Evolutionary conservation across 2,888 invertebrate genomes (phyloP), one percentile per base, ranked within the genome.

Genomic region (Drosophila gaucha): DNA sequence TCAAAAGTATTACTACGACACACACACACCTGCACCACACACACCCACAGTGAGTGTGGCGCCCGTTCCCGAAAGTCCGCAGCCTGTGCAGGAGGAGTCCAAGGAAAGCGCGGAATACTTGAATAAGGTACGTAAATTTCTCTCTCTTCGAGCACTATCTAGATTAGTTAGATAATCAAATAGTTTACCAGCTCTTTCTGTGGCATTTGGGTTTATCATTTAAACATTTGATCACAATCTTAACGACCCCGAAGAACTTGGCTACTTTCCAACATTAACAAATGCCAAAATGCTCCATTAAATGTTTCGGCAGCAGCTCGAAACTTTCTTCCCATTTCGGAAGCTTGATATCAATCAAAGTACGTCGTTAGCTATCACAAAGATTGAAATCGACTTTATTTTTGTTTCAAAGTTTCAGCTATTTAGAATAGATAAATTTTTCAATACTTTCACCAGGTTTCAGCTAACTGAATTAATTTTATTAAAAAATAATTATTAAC

Each of bases 21-120:
- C 74, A 9, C 62, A 84, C 31, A 43, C 67, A 2, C 70, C 87
- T 0, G 63, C 77, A 1, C 57, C 70, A 1, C 64, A 52, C 0
- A 30, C 73, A 2, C 36, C 63, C 35, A 39, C 63, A 6, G 50
- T 63, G 2, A 69, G 63, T 8, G 39, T 63, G 10, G 50, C 67
- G 0, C 33, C 76, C 6, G 46, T 9, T 14, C 51, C 54, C 2
- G 72, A 67, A 3, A 50, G 51, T 2, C 22, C 44, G n/a, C 73
- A 70, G 35, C 65, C 83, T 5, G 62, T 73, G 18, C 63, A 66
- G 38, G 80, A 83, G 14, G 84, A 84, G 55, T 47, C 84, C 0
- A 90, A 89, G 58, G 91, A 91, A 24, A 86, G 74, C 16, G 74
- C 80, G 18, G 78, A 89, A 50, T 77, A 76, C 44, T 72, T 67